Conservation (phyloP, 2,797 vertebrate genomes). For the Peromyscus eremicus region DNA sequence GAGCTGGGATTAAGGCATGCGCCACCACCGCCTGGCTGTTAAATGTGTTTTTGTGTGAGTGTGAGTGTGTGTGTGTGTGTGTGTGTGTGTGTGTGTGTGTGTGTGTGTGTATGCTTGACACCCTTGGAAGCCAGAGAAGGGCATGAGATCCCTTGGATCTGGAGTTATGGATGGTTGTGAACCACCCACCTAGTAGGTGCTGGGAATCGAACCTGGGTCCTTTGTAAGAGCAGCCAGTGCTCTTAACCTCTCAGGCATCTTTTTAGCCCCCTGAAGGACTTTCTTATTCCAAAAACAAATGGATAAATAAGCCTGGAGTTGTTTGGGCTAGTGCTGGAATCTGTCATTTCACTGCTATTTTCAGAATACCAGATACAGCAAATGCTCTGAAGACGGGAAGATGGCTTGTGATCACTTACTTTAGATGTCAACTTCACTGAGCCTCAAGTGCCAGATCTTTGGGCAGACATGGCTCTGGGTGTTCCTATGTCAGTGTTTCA, state of each 20-base stretch:
- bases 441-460: not conserved
- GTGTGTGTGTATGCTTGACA: not conserved
- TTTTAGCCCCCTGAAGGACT: not conserved
- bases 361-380: not conserved
- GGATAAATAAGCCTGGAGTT: not conserved
- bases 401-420: not conserved
- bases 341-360: not conserved
- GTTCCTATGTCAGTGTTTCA: not conserved
- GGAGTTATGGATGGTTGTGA: not conserved
- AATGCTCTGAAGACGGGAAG: not conserved
- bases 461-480: not conserved
- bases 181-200: not conserved
- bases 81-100: not conserved
- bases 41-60: too few relatives aligned
- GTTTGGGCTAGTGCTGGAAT: not conserved
- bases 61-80: not conserved
- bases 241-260: not conserved
- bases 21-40: too few relatives aligned
- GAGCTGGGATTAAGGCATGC: too few relatives aligned
- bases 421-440: not conserved
- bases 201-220: not conserved
- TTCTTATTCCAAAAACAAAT: not conserved
- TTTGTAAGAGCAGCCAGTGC: not conserved
- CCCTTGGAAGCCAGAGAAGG: not conserved
- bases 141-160: not conserved